These are phyloP conservation scores for Callinectes sapidus DNA, from an alignment of 2,888 invertebrate species.

Conservation along the genomic window DNA sequence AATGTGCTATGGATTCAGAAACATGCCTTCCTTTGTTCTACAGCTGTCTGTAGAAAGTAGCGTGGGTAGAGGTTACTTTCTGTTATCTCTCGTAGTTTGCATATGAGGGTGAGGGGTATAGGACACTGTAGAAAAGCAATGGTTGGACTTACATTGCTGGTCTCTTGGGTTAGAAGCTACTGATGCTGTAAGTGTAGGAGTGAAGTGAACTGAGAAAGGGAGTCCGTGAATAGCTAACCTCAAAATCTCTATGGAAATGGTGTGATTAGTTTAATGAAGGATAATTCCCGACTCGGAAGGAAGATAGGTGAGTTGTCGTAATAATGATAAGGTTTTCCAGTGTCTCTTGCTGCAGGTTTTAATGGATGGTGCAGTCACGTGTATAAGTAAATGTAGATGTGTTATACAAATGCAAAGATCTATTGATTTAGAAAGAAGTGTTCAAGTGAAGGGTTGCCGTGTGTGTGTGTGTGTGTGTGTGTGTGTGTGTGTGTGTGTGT, in stretches of 20 bases:
- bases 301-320: not conserved
- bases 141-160: not conserved
- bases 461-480: constrained; percentile 24
- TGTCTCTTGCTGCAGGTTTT: not conserved
- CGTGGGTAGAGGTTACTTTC: not conserved
- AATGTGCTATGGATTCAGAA: not conserved
- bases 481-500: not conserved
- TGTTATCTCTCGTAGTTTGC: no score
- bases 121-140: not conserved
- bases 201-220: not conserved
- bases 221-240: not conserved
- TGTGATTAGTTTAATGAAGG: constrained; percentile 1
- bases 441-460: not conserved
- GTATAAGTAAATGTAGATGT: not conserved
- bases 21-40: not conserved
- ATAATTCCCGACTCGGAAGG: not conserved
- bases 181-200: not conserved
- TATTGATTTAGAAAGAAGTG: not conserved
- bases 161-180: not conserved
- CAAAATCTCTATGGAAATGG: not conserved
- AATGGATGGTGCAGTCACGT: not conserved
- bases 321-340: not conserved
- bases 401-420: not conserved
- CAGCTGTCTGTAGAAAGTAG: not conserved
- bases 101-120: not conserved